phyloP scores from a whole-genome alignment of 1,140 invertebrate genomes.

The Brachionus rubens region DNA sequence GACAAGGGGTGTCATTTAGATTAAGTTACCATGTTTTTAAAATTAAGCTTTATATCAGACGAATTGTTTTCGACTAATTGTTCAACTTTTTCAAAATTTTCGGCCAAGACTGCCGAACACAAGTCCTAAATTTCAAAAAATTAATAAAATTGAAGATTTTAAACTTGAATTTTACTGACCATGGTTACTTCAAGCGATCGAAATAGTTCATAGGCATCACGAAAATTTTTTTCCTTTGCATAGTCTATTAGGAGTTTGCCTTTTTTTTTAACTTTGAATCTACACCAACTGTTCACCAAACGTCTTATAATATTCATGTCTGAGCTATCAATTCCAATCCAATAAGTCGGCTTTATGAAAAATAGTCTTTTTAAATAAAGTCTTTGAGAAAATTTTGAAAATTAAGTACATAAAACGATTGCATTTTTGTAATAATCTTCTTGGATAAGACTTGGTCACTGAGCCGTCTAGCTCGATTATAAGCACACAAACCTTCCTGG shows the following conservation, averaged over 20 bases:
- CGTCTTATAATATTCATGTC: conserved; percentile 30
- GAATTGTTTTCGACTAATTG: not conserved
- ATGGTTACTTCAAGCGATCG: not conserved
- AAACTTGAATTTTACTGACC: not conserved
- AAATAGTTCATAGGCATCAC: not conserved
- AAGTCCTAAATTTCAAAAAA: conserved; percentile 21
- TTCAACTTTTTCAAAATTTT: conserved; percentile 34
- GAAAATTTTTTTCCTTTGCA: conserved; percentile 25
- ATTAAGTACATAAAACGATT: conserved; percentile 42
- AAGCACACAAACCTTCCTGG: conserved; percentile 39
- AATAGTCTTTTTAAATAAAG: too few relatives aligned
- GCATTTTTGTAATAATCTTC: conserved; percentile 33
- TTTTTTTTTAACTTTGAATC: conserved; percentile 4
- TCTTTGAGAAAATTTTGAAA: too few relatives aligned
- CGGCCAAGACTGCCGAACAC: not conserved
- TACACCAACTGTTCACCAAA: conserved; percentile 40
- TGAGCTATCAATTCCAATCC: conserved; percentile 3
- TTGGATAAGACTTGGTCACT: not conserved
- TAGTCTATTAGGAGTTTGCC: not conserved
- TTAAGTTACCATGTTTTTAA: conserved; percentile 43
- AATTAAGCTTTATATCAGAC: conserved; percentile 16
- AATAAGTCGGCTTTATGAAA: conserved; percentile 19
- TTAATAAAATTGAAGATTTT: too few relatives aligned
- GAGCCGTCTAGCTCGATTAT: conserved; percentile 22
- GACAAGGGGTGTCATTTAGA: too few relatives aligned